Percentiles rank a stretch among this genome's conserved stretches.
Evolutionary conservation across 2,113 vertebrate species (phyloP).

Genomic region (Myrmecophaga tridactyla): DNA sequence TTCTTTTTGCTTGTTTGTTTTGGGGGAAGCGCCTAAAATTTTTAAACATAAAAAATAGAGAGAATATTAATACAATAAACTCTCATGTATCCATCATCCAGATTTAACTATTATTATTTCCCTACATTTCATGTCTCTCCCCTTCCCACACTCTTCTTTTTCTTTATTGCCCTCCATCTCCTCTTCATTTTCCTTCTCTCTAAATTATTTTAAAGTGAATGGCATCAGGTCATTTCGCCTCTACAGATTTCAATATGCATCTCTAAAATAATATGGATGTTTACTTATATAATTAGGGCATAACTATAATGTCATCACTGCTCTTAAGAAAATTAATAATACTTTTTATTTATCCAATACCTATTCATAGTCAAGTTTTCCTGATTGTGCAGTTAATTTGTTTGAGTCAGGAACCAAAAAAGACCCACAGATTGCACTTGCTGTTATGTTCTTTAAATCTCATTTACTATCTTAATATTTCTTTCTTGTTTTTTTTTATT

Average conservation of each 20-base stretch:
- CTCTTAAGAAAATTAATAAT: not conserved
- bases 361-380: not conserved
- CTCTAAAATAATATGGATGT: not conserved
- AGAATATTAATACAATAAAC: not conserved
- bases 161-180: too few species aligned
- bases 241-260: not conserved
- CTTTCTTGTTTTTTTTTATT: not conserved
- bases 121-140: not conserved
- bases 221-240: not conserved
- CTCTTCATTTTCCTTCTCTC: too few species aligned
- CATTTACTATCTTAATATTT: not conserved
- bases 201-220: not conserved
- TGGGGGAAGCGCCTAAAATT: too few species aligned
- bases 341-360: not conserved
- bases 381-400: not conserved
- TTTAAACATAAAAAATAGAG: not conserved
- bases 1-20: too few species aligned
- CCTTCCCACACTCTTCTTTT: not conserved
- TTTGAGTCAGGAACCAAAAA: not conserved
- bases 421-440: not conserved
- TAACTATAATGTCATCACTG: not conserved
- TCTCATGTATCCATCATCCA: not conserved
- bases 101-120: not conserved
- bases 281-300: not conserved
- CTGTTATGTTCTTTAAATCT: not conserved